Evolutionary conservation across 2,888 invertebrate species (phyloP), one percentile per base, ranked within the genome.

Genomic region (Xylota sylvarum): DNA sequence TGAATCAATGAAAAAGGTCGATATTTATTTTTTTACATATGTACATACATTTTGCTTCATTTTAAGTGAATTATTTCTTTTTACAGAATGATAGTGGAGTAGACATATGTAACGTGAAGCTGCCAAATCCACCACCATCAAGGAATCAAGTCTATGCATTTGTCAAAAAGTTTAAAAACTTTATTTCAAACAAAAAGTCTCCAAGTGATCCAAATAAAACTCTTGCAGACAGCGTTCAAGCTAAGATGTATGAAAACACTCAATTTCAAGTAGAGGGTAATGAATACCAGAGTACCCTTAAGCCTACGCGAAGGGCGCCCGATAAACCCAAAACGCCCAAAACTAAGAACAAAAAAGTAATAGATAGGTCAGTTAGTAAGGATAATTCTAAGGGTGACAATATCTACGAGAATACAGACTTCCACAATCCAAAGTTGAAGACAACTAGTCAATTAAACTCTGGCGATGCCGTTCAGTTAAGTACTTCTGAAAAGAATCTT

Each of bases 151-250:
- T 94, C 55, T 95, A 96, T 92, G 95, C 95, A 0, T 94, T 96
- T 90, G 95, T 96, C 93, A 94, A 94, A 80, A 94, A 95, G 89
- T 93, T 96, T 87, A 94, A 95, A 89, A 93, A 95, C 83, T 96
- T 94, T 88, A 94, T 94, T 91, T 94, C 94, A 0, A 91, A 76
- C 82, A 92, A 92, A 62, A 92, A 92, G 84, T 90, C 91, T 27
- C 90, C 91, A 37, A 89, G 89, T 82, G 88, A 89, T 67, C 86
- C 88, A 5, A 74, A 78, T 7, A 88, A 88, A 27, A 88, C 84
- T 40, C 17, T 77, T 46, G 77, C 79, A 27, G 88, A 88, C 40
- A 88, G 88, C 14, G 89, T 91, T 72, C 90, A 91, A 58, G 90
- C 90, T 50, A 92, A 92, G 82, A 89, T 91, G 56, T 92, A 92